Percentiles rank a stretch among this genome's conserved stretches.
Conservation (phyloP, 2,797 vertebrate species). For the Cynodonichthys magdalenae region DNA sequence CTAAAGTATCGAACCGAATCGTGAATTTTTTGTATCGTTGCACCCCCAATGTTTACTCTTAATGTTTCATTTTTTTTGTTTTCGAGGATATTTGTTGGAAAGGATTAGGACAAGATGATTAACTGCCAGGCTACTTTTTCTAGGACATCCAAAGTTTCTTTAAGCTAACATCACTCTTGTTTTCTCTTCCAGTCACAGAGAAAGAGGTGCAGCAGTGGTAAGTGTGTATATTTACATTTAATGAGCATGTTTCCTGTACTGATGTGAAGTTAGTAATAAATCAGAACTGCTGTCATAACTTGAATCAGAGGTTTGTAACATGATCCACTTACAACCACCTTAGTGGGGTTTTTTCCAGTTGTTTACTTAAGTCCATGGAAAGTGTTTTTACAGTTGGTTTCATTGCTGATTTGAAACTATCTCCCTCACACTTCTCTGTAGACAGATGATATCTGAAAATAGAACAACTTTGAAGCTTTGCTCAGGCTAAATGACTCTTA, state of each 20-base stretch:
- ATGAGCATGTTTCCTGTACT: conserved; percentile 23
- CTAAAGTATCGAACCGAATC: too few relatives aligned
- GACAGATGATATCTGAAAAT: conserved; percentile 67
- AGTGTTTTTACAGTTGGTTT: conserved; percentile 34
- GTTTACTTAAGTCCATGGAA: conserved; percentile 5
- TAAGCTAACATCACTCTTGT: conserved; percentile 45
- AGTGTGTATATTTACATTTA: conserved; percentile 61
- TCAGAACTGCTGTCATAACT: conserved; percentile 5
- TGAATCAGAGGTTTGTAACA: conserved; percentile 6
- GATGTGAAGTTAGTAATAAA: conserved; percentile 14
- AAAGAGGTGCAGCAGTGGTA: conserved; percentile 82
- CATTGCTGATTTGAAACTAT: conserved; percentile 42
- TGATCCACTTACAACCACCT: conserved; percentile 9
- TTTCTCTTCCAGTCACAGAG: conserved; percentile 79
- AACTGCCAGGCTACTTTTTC: conserved; percentile 46
- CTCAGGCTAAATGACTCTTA: conserved; percentile 55
- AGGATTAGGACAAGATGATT: conserved; percentile 47
- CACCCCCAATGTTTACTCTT: too few relatives aligned
- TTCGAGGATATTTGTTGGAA: conserved; percentile 31
- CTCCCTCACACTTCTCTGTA: conserved; percentile 48
- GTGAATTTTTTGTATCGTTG: too few relatives aligned
- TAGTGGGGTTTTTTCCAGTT: conserved; percentile 5
- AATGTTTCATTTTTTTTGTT: conserved; percentile 1
- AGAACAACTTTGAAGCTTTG: conserved; percentile 67
- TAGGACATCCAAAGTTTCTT: conserved; percentile 46